Evolutionary conservation across 2,797 vertebrate species (phyloP).

Genomic region (Lithobates pipiens): DNA sequence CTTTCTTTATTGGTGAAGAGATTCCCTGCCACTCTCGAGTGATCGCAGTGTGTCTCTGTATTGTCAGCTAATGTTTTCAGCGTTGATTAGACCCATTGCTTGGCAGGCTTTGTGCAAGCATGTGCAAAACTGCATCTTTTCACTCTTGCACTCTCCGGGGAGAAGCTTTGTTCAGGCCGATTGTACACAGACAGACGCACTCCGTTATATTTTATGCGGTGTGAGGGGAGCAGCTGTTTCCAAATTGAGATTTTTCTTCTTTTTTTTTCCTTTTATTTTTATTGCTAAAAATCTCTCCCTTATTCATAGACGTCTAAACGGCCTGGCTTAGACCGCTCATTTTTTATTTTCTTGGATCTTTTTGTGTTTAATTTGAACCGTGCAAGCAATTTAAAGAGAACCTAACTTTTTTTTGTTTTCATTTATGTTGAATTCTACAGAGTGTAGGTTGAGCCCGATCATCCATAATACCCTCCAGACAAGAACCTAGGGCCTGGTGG

Average conservation of each 20-base stretch:
- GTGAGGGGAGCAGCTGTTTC: constrained; percentile 5
- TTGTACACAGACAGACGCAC: constrained; percentile 38
- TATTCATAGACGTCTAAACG: not conserved
- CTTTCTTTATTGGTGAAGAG: constrained; percentile 23
- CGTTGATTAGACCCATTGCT: constrained; percentile 42
- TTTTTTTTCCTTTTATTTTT: not conserved
- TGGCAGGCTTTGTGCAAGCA: constrained; percentile 35
- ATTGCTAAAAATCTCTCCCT: not conserved
- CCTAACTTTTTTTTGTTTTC: no score
- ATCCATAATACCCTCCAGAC: no score
- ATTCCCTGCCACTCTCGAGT: constrained; percentile 33
- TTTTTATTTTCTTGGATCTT: not conserved
- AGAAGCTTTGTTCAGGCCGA: constrained; percentile 30
- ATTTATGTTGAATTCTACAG: no score
- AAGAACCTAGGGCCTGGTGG: no score
- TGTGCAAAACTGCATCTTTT: constrained; percentile 35
- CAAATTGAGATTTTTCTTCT: constrained; percentile 1
- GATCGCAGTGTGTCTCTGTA: constrained; percentile 16
- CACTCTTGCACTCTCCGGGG: constrained; percentile 19
- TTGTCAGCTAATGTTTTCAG: constrained; percentile 40
- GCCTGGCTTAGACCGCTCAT: not conserved
- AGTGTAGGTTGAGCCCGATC: no score
- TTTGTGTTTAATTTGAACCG: not conserved
- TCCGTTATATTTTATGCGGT: constrained; percentile 6
- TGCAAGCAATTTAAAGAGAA: no score